Percentiles rank a stretch among this genome's conserved stretches.
Conservation (phyloP, 2,888 invertebrate genomes). For the Anoplius nigerrimus region DNA sequence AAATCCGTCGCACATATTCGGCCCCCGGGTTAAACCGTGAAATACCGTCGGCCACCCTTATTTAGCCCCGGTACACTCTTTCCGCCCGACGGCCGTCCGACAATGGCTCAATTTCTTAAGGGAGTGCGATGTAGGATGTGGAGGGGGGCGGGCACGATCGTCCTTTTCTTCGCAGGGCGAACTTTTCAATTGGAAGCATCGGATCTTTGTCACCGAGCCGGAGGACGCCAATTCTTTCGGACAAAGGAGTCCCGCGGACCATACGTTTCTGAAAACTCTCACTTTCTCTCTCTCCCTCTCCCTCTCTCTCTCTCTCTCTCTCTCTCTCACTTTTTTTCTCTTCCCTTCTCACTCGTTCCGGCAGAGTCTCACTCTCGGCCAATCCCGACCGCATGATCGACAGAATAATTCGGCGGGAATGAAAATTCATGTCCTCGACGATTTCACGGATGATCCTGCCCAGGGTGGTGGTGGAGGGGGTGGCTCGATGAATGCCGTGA, state of each 20-base stretch:
- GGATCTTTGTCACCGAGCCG: slow-evolving; percentile 50
- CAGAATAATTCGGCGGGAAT: slow-evolving; percentile 66
- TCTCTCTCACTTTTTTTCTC: background rate
- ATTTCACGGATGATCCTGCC: slow-evolving; percentile 26
- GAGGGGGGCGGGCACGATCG: slow-evolving; percentile 13
- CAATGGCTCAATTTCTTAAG: slow-evolving; percentile 57
- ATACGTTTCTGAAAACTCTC: slow-evolving; percentile 49
- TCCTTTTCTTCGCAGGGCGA: slow-evolving; percentile 45
- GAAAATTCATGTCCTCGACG: slow-evolving; percentile 62
- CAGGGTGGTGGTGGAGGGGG: no score
- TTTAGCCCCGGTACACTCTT: slow-evolving; percentile 57
- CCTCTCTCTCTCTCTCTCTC: background rate
- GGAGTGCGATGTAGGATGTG: slow-evolving; percentile 42
- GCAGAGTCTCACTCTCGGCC: background rate
- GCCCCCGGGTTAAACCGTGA: slow-evolving; percentile 28
- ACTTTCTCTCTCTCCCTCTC: slow-evolving; percentile 1
- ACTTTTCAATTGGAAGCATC: slow-evolving; percentile 54
- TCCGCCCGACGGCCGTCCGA: slow-evolving; percentile 40
- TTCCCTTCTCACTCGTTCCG: background rate
- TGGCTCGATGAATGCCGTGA: slow-evolving; percentile 38
- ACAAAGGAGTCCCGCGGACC: slow-evolving; percentile 46
- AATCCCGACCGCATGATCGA: slow-evolving; percentile 45
- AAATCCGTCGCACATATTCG: background rate
- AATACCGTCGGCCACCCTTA: slow-evolving; percentile 49
- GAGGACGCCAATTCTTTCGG: slow-evolving; percentile 50